A percentile compares a stretch with the other conserved stretches of the same genome.
These are phyloP conservation scores for Thelaira solivaga DNA, from an alignment of 2,888 invertebrate species.

Conservation along the genomic window DNA sequence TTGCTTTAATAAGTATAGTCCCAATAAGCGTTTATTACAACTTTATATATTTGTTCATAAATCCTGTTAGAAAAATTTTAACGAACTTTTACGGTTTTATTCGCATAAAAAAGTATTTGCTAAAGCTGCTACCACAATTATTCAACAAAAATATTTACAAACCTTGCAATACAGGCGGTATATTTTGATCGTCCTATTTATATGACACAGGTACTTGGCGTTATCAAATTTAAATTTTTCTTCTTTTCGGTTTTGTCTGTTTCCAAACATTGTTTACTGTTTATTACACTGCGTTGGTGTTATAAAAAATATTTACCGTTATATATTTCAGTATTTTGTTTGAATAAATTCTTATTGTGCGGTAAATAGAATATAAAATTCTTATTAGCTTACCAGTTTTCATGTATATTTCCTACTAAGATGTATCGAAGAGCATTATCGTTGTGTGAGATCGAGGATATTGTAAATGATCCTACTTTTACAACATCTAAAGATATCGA, in stretches of 20 bases:
- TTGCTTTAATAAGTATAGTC: too few species aligned
- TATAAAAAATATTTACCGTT: background rate
- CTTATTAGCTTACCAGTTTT: background rate
- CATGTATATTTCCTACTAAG: background rate
- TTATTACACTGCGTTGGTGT: background rate
- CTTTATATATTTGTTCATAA: background rate
- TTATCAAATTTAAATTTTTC: background rate
- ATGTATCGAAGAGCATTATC: conserved; percentile 1
- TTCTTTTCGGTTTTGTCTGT: background rate
- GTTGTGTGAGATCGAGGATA: conserved; percentile 2
- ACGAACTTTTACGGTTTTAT: background rate
- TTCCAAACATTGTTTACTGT: background rate
- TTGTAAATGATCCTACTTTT: conserved; percentile 17
- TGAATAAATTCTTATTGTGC: background rate
- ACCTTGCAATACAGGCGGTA: background rate
- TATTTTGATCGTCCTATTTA: too few species aligned
- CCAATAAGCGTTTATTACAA: background rate
- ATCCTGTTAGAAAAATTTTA: background rate
- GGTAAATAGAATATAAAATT: background rate
- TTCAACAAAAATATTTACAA: background rate
- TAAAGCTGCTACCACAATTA: background rate
- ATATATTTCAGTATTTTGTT: background rate
- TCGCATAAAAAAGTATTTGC: background rate
- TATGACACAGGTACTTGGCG: too few species aligned
- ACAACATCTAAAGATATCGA: background rate